A percentile compares a stretch with the other conserved stretches of the same genome.
Evolutionary conservation across 1,140 invertebrate species (phyloP).

Genomic region (Drosophila lowei): DNA sequence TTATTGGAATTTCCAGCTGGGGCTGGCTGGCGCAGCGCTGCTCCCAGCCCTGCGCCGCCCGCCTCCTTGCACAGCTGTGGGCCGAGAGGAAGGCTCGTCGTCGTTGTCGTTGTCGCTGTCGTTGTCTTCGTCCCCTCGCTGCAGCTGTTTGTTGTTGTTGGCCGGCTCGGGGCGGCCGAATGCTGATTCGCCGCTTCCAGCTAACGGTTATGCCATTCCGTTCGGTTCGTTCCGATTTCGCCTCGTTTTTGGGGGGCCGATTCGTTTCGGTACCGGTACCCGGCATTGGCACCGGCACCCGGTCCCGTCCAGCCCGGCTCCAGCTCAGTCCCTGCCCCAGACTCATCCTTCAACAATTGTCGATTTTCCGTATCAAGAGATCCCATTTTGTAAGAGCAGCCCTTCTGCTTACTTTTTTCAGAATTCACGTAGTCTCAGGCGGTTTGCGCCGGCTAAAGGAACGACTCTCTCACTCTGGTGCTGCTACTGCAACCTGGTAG

Average conservation of each 20-base stretch:
- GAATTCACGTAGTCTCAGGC: too few relatives aligned
- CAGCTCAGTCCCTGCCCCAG: background rate
- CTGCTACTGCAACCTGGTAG: conserved; percentile 11
- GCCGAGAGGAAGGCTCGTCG: conserved; percentile 38
- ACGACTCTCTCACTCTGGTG: too few relatives aligned
- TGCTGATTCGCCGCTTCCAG: conserved; percentile 44
- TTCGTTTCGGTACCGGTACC: conserved; percentile 35
- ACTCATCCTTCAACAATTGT: conserved; percentile 1
- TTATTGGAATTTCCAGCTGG: conserved; percentile 46
- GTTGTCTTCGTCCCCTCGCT: conserved; percentile 6
- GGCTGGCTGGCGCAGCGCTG: conserved; percentile 31
- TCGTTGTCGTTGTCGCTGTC: conserved; percentile 22
- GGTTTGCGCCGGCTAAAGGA: too few relatives aligned
- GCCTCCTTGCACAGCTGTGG: conserved; percentile 50
- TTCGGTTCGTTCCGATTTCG: conserved; percentile 13
- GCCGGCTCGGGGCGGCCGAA: conserved; percentile 24
- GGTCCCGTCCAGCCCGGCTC: conserved; percentile 5
- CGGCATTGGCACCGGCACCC: conserved; percentile 10
- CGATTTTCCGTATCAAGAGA: conserved; percentile 3
- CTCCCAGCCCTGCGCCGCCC: conserved; percentile 8
- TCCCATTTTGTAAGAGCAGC: too few relatives aligned
- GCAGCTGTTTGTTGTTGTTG: conserved; percentile 4
- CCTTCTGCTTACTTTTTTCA: too few relatives aligned
- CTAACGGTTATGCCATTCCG: conserved; percentile 35
- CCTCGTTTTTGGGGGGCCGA: conserved; percentile 15